These are phyloP conservation scores for Sorex fumeus DNA, from an alignment of 2,113 vertebrate genomes.

Conservation along the genomic window DNA sequence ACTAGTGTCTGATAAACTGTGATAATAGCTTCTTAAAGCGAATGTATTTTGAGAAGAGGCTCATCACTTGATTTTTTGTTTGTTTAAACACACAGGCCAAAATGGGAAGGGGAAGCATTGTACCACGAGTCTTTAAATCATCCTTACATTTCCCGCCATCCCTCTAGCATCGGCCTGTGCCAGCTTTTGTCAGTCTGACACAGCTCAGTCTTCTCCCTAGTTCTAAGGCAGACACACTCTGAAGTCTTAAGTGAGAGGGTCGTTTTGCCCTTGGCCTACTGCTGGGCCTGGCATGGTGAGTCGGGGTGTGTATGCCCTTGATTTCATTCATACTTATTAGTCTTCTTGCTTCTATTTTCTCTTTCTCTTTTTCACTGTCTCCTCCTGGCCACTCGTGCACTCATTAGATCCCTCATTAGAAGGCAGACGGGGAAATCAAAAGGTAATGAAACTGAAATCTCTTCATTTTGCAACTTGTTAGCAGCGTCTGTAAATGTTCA, in stretches of 20 bases:
- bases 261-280: fast-evolving
- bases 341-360: not conserved
- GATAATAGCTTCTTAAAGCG: not conserved
- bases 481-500: conserved; percentile 30
- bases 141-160: not conserved
- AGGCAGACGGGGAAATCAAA: conserved; percentile 49
- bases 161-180: not conserved
- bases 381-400: not conserved
- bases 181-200: not conserved
- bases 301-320: fast-evolving
- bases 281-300: fast-evolving
- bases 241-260: not conserved
- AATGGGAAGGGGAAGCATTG: not conserved
- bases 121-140: not conserved
- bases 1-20: not conserved
- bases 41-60: not conserved
- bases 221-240: not conserved
- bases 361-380: conserved; percentile 8
- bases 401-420: conserved; percentile 47
- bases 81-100: not conserved
- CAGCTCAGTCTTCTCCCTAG: not conserved
- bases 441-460: conserved; percentile 63
- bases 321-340: not conserved
- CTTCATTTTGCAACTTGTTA: conserved; percentile 50
- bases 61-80: not conserved